Conservation (phyloP, 2,888 invertebrate genomes). For the Folsomia manolachei region DNA sequence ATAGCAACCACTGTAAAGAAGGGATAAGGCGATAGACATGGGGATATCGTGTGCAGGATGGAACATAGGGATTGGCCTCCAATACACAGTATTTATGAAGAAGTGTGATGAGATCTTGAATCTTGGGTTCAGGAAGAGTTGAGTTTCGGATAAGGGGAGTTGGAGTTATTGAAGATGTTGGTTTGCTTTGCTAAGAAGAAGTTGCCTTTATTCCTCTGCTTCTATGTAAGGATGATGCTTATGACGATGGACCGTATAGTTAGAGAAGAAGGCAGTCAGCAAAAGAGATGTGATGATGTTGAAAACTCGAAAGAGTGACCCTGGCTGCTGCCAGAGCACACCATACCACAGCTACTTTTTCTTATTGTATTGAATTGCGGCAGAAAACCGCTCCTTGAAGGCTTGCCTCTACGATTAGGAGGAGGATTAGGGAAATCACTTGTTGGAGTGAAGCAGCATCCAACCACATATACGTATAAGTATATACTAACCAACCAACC, state of each 20-base stretch:
- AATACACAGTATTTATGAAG: not conserved
- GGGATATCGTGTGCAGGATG: too few relatives aligned
- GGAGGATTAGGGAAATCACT: not conserved
- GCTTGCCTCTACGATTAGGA: slow-evolving; percentile 1
- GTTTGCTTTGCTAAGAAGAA: too few relatives aligned
- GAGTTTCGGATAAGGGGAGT: not conserved
- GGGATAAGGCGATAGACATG: too few relatives aligned
- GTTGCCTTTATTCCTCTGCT: too few relatives aligned
- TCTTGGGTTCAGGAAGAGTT: not conserved
- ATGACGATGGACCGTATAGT: too few relatives aligned
- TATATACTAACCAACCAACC: not conserved
- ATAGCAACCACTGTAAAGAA: too few relatives aligned
- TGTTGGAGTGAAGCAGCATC: not conserved
- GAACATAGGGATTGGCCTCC: not conserved
- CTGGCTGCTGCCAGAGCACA: too few relatives aligned
- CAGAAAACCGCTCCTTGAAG: slow-evolving; percentile 1
- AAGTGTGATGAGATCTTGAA: too few relatives aligned
- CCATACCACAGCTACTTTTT: too few relatives aligned
- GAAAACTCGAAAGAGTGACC: not conserved
- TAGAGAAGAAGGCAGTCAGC: not conserved
- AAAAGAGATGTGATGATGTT: not conserved
- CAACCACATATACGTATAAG: too few relatives aligned
- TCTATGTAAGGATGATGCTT: too few relatives aligned
- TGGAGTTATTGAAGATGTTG: not conserved
- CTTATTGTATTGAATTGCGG: not conserved